Evolutionary conservation across 2,888 invertebrate genomes (phyloP), one percentile per base, ranked within the genome.

Genomic region (Metellina segmentata): DNA sequence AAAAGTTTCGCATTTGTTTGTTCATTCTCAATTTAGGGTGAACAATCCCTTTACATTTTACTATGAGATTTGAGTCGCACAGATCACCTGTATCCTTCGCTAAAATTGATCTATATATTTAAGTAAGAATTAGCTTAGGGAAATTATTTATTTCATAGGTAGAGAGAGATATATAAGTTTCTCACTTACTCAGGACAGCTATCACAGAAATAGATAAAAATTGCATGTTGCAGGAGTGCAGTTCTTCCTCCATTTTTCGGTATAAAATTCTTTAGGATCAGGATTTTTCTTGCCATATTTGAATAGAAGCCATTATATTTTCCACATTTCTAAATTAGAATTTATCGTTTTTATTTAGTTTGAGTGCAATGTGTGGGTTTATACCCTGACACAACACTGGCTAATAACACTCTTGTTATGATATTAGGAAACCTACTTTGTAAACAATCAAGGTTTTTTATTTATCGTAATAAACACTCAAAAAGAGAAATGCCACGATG

Each of bases 191-290:
- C 53, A 85, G 34, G 61, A 75, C 34, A 74, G 61, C 7, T 75
- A 85, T 48, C 34, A 51, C 61, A 75, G 75, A 61, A 85, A 85
- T 48, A 19, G 74, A 20, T 74, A 85, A 53, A 85, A 75, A 85
- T 75, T 85, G 75, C 85, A 75, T 85, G 34, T 85, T 85, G 75
- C 85, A 75, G 8, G 53, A n/a, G 74, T 85, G 74, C 48, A 75
- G 34, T 75, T 75, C 48, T 61, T 74, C 61, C 61, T 61, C 74
- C 85, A 75, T 85, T 61, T 85, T 85, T 34, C 52, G 7, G 19
- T n/a, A 20, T 51, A 34, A 75, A 85, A 34, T 61, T 20, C 16
- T 74, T 74, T 8, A 85, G 34, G 6, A 61, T 85, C 16, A 75
- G 34, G 53, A 75, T 74, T 34, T 48, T 61, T 75, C 34, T 75